Base-by-base conservation (phyloP, 2,113 vertebrate species). In the Amblyornis subalaris region DNA sequence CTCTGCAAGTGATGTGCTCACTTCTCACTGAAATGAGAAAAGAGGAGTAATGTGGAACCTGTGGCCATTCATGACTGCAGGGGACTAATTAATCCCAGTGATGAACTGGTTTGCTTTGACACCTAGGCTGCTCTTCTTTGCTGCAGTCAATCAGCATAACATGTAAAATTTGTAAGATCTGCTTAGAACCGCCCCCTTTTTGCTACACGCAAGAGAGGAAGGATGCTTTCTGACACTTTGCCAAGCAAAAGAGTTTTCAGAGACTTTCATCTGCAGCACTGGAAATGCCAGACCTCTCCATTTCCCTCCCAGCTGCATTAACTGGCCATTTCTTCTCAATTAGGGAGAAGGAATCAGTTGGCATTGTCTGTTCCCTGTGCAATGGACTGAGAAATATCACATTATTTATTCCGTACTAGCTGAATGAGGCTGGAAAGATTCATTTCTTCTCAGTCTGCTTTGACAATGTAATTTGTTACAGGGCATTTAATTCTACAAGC, bases 341-440 rank as follows among this genome's bases (percentile, higher is more conserved):
- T 94, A 94, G 33, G 51, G 55, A 77, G 82, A 95, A 95, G 51
- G 55, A 90, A 90, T 95, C 79, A 71, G 60, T 44, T 88, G 71
- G 78, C 82, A 80, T 76, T 83, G 94, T 80, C 92, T 95, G 71
- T 85, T 93, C 88, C 42, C 55, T 85, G 92, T 93, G 88, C 90
- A 93, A 88, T 6, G 1, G 78, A 73, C 88, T 70, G 85, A 88
- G 72, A 88, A 94, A 91, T 90, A 80, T n/a, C 81, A 88, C 78
- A 66, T 93, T 91, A 89, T 95, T 93, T 96, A 80, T 95, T 95
- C 88, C 75, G 60, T 55, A 86, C 74, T 71, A 94, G 67, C 71
- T 58, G 51, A 91, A 88, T 13, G 74, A 85, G 51, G 50, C 51
- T 83, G 89, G 66, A 70, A 95, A 92, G 87, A 94, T 84, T 94